Percentiles rank a stretch among this genome's conserved stretches.
Conservation (phyloP, 1,140 invertebrate species). For the Harlomillsia oculata region DNA sequence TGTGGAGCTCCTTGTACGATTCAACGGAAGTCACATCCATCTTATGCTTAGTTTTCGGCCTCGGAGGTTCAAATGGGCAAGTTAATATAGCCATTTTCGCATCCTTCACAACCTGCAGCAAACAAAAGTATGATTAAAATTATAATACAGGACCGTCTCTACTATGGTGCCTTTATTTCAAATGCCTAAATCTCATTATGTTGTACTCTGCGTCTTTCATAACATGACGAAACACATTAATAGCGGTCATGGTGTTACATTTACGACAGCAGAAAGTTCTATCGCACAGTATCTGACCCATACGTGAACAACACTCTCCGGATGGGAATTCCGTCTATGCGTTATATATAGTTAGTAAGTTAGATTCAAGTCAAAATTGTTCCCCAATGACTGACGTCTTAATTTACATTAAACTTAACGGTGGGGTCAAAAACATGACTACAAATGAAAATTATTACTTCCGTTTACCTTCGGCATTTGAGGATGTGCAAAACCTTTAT, state of each 20-base stretch:
- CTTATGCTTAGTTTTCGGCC: constrained; percentile 99
- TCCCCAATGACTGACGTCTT: no score
- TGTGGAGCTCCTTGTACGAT: constrained; percentile 82
- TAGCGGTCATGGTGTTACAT: not conserved
- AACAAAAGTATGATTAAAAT: constrained; percentile 18
- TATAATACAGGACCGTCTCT: constrained; percentile 7
- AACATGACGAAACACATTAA: not conserved
- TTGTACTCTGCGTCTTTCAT: not conserved
- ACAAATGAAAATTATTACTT: not conserved
- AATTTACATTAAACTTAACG: no score
- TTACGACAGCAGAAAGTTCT: constrained; percentile 9
- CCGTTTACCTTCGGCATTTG: constrained; percentile 89
- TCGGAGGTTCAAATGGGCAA: constrained; percentile 99
- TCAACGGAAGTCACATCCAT: constrained; percentile 92
- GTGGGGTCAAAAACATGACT: not conserved
- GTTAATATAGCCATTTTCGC: constrained; percentile 95
- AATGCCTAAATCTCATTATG: not conserved
- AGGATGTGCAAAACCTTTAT: constrained; percentile 98
- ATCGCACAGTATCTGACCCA: constrained; percentile 34
- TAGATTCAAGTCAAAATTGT: not conserved
- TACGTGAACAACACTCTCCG: constrained; percentile 14
- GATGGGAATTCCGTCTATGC: constrained; percentile 35
- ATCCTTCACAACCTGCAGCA: constrained; percentile 56
- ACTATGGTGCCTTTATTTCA: not conserved
- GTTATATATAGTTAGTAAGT: not conserved